Evolutionary conservation across 2,888 invertebrate species (phyloP), one percentile per base, ranked within the genome.

Genomic region (Labia minor): DNA sequence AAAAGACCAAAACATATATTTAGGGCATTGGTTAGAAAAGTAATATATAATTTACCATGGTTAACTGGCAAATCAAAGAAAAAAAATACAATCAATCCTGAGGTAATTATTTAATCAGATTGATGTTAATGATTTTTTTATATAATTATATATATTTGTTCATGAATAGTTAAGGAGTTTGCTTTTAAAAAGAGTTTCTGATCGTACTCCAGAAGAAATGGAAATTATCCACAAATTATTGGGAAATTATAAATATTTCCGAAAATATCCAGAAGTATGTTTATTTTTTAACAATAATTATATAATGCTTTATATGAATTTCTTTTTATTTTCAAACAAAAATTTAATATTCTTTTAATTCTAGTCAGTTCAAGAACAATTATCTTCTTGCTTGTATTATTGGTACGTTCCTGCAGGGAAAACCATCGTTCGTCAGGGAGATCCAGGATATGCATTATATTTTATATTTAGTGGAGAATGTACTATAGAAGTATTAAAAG

Each of bases 381-480:
- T 89, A 61, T 84, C 86, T 0, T 81, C 81, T 0, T 81, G 82
- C 0, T 81, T 84, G 0, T 81, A 83, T 72, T 88, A 86, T 76
- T 81, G 81, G 71, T 86, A 84, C 72, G 82, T 83, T 68, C 77
- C 80, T 1, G 81, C 84, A 0, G 83, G 81, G 0, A 80, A 86
- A 1, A 77, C 79, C 0, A 81, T 89, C 63, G 83, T 87, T 0
- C 82, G 82, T 11, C 83, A 88, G 73, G 81, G 82, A 11, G 83
- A 85, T 67, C 76, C 77, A 1, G 83, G 88, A 0, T 77, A 79
- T 67, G 83, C 83, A 0, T 74, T 88, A 63, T 88, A 86, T 74
- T 88, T 86, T 74, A 80, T 89, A 63, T 76, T 86, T 3, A 79
- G 79, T 0, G 89, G 89, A 1, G 81, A 83, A 73, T 78, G 83